Percentiles rank a stretch among this genome's conserved stretches.
Conservation (phyloP, 2,797 vertebrate genomes). For the Denticeps clupeoides region DNA sequence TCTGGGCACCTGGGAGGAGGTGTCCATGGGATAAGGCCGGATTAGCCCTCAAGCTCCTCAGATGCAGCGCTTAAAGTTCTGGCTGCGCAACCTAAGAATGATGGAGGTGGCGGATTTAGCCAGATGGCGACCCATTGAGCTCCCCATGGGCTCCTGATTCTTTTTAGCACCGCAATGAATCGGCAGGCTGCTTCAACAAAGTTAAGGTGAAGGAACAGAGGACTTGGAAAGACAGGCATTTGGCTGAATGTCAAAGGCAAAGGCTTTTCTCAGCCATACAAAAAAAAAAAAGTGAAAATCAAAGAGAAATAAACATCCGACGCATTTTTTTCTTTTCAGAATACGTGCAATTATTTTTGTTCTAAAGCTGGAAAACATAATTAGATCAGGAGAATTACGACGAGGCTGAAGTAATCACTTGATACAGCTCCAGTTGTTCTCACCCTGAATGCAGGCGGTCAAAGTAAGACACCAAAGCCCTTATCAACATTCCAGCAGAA, state of each 20-base stretch:
- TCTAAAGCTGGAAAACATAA: slow-evolving; percentile 9
- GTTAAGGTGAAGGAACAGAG: slow-evolving; percentile 12
- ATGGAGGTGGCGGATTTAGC: slow-evolving; percentile 20
- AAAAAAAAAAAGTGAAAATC: background rate
- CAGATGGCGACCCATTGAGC: slow-evolving; percentile 7
- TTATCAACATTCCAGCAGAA: slow-evolving; percentile 1
- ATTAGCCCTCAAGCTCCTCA: slow-evolving; percentile 23
- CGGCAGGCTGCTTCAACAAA: slow-evolving; percentile 15
- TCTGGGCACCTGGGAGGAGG: slow-evolving; percentile 16
- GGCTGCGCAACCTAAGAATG: slow-evolving; percentile 9
- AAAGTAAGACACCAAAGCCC: slow-evolving; percentile 1
- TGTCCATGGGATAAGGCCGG: slow-evolving; percentile 20
- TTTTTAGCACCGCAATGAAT: slow-evolving; percentile 10
- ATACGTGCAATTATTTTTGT: background rate
- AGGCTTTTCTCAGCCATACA: slow-evolving; percentile 14
- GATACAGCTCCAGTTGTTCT: slow-evolving; percentile 6
- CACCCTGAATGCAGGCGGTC: no score
- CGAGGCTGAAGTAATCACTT: slow-evolving; percentile 17
- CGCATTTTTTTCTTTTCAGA: background rate
- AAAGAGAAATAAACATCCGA: no score
- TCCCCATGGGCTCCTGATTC: slow-evolving; percentile 17
- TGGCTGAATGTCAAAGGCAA: slow-evolving; percentile 14
- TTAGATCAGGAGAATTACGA: background rate
- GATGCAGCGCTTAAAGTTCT: slow-evolving; percentile 17
- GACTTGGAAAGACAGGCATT: slow-evolving; percentile 15